Base-by-base conservation (phyloP, 2,888 invertebrate species). In the Athrips mouffetella region DNA sequence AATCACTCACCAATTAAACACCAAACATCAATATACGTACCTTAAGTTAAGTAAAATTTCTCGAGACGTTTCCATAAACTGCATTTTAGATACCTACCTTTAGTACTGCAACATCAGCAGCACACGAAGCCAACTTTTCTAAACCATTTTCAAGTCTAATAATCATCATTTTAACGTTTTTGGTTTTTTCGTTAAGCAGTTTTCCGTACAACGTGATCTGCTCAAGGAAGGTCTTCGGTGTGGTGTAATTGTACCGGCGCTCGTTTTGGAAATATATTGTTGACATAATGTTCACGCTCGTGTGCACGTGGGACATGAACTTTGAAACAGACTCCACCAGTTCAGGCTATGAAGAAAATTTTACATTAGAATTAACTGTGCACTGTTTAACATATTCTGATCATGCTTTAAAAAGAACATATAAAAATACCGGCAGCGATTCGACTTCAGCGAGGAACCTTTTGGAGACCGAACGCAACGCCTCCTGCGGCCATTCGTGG, bases 401-500 rank as follows among this genome's bases (percentile, higher is more conserved):
- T n/a, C n/a, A n/a, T n/a, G n/a, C n/a, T n/a, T n/a, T n/a, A n/a
- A n/a, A n/a, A n/a, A n/a, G n/a, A n/a, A n/a, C n/a, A n/a, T n/a
- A n/a, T n/a, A n/a, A 3, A 45, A 31, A 45, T 79, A 94, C 93
- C 60, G 94, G 92, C 48, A 98, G 80, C 8, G 92, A 90, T 51
- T 93, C 91, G 11, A 96, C 92, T 73, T 95, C 94, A 4, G 92
- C 86, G 25, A 97, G 87, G 76, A 98, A 98, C 52, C 94, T 89
- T 57, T 89, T 90, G 8, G 97, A 96, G 1, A 98, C 98, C 27
- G 97, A 97, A 55, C 94, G 91, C 63, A 98, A 84, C 23, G 98
- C 98, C 70, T 97, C 94, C 67, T 92, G 91, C 0, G 98, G 98
- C 98, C 98, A 98, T 70, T 97, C 96, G 74, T 98, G 97, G 83